Evolutionary conservation across 2,888 invertebrate genomes (phyloP).

Genomic region (Callinectes sapidus): DNA sequence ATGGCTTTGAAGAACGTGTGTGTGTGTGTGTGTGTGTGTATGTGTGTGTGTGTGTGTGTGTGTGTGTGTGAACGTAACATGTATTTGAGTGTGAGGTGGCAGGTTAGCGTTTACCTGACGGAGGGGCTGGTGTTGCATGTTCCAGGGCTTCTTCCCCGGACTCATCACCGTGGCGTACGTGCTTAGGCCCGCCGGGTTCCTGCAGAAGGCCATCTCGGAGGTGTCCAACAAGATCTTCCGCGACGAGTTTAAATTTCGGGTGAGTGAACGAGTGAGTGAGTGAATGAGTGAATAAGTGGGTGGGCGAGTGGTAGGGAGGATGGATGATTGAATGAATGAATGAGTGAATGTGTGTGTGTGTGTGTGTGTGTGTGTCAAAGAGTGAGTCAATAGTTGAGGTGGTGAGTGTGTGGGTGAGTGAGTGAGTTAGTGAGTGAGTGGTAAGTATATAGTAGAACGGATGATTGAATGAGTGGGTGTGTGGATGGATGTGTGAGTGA

Average conservation of each 20-base stretch:
- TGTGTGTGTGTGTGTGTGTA: slow-evolving; percentile 27
- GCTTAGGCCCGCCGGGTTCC: slow-evolving; percentile 92
- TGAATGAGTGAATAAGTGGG: neutral
- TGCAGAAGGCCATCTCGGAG: slow-evolving; percentile 97
- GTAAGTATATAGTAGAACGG: neutral
- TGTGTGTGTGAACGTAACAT: neutral
- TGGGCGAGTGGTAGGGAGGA: neutral
- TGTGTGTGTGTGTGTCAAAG: no score
- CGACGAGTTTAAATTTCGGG: slow-evolving; percentile 93
- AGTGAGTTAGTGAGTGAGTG: neutral
- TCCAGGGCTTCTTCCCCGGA: slow-evolving; percentile 93
- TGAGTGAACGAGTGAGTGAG: slow-evolving; percentile 76
- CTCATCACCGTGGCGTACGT: slow-evolving; percentile 95
- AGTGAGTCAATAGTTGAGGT: no score
- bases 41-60: slow-evolving; percentile 3
- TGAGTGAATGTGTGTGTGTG: no score
- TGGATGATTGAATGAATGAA: neutral
- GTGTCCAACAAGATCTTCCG: slow-evolving; percentile 87
- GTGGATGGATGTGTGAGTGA: no score
- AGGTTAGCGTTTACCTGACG: neutral
- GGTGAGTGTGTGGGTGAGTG: neutral
- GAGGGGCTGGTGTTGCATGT: neutral
- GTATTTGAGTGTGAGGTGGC: neutral
- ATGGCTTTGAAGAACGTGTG: neutral
- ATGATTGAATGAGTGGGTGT: no score